These are phyloP conservation scores for Alectoris magna DNA, from an alignment of 2,797 vertebrate species.

Conservation along the genomic window DNA sequence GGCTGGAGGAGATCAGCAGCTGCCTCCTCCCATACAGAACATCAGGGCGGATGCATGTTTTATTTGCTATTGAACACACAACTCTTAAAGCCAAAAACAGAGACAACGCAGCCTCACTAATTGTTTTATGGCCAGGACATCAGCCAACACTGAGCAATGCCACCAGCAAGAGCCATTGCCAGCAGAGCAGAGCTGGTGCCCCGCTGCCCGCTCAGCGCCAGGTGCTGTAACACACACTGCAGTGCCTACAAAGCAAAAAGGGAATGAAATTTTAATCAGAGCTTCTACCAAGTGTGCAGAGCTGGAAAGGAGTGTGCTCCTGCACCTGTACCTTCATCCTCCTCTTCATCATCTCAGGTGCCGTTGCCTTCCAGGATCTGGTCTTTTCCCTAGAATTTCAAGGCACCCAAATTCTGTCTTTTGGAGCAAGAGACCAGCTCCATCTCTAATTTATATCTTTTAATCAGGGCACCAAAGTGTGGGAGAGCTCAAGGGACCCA, in stretches of 20 bases:
- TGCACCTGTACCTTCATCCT: neutral
- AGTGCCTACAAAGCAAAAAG: neutral
- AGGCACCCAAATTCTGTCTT: neutral
- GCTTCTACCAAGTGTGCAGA: neutral
- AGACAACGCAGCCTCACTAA: neutral
- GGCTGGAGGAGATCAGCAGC: neutral
- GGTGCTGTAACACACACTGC: neutral
- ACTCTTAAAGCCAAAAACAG: neutral
- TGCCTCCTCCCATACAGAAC: neutral
- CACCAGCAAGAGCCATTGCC: neutral
- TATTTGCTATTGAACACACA: neutral
- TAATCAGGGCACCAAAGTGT: constrained; percentile 59
- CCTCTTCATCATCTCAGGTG: neutral
- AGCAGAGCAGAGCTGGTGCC: neutral
- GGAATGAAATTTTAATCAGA: constrained; percentile 16
- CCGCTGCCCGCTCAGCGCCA: neutral
- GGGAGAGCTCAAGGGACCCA: constrained; percentile 42
- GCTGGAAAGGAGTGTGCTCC: neutral
- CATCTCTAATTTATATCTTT: constrained; percentile 64
- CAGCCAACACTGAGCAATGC: neutral
- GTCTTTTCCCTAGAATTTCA: neutral
- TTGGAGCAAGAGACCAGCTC: constrained; percentile 12
- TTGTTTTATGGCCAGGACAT: neutral
- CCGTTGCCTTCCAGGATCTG: rapidly evolving
- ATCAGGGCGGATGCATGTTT: neutral